Conservation (phyloP, 2,797 vertebrate species). For the Masticophis lateralis region DNA sequence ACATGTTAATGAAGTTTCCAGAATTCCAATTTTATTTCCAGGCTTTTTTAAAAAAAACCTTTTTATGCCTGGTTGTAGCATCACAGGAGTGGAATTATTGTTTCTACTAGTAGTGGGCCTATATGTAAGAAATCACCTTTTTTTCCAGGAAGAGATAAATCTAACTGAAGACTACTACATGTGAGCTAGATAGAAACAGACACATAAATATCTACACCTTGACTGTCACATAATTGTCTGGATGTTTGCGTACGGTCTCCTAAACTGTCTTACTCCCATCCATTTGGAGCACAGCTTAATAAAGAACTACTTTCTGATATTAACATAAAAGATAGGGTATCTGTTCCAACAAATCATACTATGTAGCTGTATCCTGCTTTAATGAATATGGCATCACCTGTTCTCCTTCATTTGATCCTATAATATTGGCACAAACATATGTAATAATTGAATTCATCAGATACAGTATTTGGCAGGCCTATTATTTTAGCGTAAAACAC, state of each 20-base stretch:
- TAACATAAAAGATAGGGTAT: background rate
- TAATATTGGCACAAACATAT: background rate
- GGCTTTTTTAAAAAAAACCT: background rate
- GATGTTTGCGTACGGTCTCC: background rate
- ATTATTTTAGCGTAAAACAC: slow-evolving; percentile 34
- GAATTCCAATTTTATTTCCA: background rate
- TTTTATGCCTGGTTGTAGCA: background rate
- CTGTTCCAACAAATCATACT: slow-evolving; percentile 13
- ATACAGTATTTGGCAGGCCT: background rate
- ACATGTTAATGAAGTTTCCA: background rate
- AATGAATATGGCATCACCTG: fast-evolving
- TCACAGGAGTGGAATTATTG: background rate
- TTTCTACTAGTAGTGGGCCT: background rate
- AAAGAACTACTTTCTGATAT: background rate
- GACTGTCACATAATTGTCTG: background rate
- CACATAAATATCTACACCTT: background rate
- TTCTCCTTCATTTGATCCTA: background rate
- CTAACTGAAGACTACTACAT: background rate
- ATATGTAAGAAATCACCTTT: background rate
- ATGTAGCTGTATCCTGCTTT: background rate
- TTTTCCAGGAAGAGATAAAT: background rate
- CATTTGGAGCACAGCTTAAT: background rate
- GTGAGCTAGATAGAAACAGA: background rate
- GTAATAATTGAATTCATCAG: slow-evolving; percentile 14
- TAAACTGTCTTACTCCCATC: background rate